Evolutionary conservation across 2,888 invertebrate genomes (phyloP), one percentile per base, ranked within the genome.

Genomic region (Agriotes lineatus): DNA sequence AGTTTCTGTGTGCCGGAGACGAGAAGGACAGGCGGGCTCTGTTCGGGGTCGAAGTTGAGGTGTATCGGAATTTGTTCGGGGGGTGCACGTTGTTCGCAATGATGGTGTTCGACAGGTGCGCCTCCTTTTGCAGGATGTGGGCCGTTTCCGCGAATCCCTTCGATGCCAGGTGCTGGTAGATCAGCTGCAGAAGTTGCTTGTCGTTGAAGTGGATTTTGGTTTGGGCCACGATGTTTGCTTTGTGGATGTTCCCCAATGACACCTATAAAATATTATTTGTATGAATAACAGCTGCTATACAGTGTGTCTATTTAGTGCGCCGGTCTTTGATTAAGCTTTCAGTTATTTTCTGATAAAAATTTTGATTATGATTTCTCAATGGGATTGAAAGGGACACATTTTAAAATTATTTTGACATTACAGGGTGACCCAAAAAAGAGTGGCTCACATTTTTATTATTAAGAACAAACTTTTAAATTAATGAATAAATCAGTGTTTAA

Each of bases 201-300:
- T 96, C 96, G 84, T 97, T 96, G 87, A 95, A 99, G 79, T 93
- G 93, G 69, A 99, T 98, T 72, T 94, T 91, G 0, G 99, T 99
- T 84, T 97, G 96, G 0, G 97, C 97, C 0, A 99, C 96, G 45
- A 99, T 95, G 84, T 96, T 96, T 0, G 97, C 94, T 95, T 93
- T 90, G 79, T 96, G 94, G 81, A 97, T 95, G 80, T 96, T 96
- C 18, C 93, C 93, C 10, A 96, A 85, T 0, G 96, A 96, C 25
- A 25, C 25, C n/a, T n/a, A n/a, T n/a, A n/a, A n/a, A n/a, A n/a
- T n/a, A n/a, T n/a, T n/a, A n/a, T n/a, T n/a, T n/a, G n/a, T n/a
- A n/a, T n/a, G n/a, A n/a, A n/a, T n/a, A n/a, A n/a, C n/a, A n/a
- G n/a, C n/a, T n/a, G n/a, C n/a, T n/a, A n/a, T n/a, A n/a, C n/a